Percentiles rank a stretch among this genome's conserved stretches.
phyloP scores from a whole-genome alignment of 2,797 vertebrate genomes.

The Petrocephalus schoutedeni region DNA sequence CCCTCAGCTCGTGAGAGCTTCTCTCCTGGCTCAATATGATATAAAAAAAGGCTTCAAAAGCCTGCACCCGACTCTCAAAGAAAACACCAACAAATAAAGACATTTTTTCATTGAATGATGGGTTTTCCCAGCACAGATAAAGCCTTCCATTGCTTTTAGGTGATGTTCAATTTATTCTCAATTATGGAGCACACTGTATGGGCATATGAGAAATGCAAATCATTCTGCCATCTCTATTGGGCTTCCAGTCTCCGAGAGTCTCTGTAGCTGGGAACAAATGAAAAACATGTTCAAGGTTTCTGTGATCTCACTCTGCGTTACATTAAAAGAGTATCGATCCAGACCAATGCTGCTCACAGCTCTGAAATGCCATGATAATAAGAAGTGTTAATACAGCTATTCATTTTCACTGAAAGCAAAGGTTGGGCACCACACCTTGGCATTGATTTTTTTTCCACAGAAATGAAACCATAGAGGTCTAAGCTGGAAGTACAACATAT shows the following conservation, averaged over 20 bases:
- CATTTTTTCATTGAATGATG: constrained; percentile 22
- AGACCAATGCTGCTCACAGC: constrained; percentile 37
- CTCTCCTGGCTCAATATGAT: constrained; percentile 20
- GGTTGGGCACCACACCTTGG: constrained; percentile 42
- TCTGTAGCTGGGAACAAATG: constrained; percentile 30
- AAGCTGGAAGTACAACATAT: constrained; percentile 29
- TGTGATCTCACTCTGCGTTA: constrained; percentile 46
- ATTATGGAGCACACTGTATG: constrained; percentile 32
- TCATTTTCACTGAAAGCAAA: constrained; percentile 54
- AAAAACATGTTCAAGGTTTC: constrained; percentile 42
- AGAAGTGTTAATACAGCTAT: constrained; percentile 55
- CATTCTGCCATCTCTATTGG: constrained; percentile 41
- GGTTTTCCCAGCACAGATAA: constrained; percentile 35
- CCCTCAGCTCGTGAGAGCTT: constrained; percentile 7
- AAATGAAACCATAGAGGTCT: constrained; percentile 34
- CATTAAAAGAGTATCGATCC: constrained; percentile 61
- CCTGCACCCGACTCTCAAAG: constrained; percentile 24
- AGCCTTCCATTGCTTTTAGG: constrained; percentile 34
- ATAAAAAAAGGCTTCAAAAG: constrained; percentile 31
- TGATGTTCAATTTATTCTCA: constrained; percentile 46
- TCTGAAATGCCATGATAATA: constrained; percentile 56
- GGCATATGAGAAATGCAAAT: constrained; percentile 46
- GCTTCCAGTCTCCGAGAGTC: constrained; percentile 38
- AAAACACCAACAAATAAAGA: constrained; percentile 24
- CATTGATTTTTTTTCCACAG: constrained; percentile 42